A percentile compares a stretch with the other conserved stretches of the same genome.
Conservation (phyloP, 2,888 invertebrate species). For the Creontiades dilutus region DNA sequence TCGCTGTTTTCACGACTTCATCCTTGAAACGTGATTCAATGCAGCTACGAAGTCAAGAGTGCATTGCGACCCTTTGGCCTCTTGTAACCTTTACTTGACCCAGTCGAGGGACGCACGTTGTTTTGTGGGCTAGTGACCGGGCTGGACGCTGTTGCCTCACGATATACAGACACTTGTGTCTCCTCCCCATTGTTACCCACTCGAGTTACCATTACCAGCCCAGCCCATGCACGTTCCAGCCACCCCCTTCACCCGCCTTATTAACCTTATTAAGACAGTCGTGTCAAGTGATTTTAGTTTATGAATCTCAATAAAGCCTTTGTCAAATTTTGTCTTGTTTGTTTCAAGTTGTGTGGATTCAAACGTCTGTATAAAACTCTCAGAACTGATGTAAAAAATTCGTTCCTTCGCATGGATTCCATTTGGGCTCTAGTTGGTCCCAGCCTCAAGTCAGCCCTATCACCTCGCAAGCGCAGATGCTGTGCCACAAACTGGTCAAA, state of each 20-base stretch:
- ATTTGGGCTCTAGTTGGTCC: no score
- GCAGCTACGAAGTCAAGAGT: not conserved
- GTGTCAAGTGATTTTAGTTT: no score
- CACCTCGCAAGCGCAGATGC: no score
- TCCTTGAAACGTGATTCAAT: not conserved
- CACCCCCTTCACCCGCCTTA: not conserved
- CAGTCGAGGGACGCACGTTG: not conserved
- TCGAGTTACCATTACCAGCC: not conserved
- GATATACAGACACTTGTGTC: not conserved
- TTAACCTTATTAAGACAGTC: not conserved
- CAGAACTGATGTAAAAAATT: no score
- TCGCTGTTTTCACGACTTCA: no score
- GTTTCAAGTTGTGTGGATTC: no score
- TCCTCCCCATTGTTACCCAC: not conserved
- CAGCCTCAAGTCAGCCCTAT: no score
- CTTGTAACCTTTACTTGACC: not conserved
- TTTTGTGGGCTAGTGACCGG: not conserved
- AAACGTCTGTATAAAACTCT: no score
- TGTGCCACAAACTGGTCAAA: no score
- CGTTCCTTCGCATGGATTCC: no score
- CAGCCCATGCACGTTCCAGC: not conserved
- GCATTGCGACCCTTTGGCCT: slow-evolving; percentile 9
- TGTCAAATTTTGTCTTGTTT: no score
- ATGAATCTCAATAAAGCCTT: no score
- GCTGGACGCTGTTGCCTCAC: not conserved